phyloP scores from a whole-genome alignment of 2,113 vertebrate genomes.

The Halcyon senegalensis region DNA sequence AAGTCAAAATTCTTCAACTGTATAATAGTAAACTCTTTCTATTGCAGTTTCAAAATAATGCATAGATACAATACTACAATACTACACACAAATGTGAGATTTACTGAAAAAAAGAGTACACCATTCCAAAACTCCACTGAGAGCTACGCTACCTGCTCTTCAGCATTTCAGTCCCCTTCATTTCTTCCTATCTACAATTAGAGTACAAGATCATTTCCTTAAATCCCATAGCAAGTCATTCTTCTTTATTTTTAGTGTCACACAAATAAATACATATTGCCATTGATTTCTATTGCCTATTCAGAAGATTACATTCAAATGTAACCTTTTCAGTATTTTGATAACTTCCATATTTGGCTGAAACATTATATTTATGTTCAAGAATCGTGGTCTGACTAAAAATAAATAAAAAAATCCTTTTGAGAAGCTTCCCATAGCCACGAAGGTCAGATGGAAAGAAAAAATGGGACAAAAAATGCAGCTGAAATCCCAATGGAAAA shows the following conservation, averaged over 20 bases:
- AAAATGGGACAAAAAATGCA: background rate
- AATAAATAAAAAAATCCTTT: background rate
- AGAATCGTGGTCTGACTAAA: background rate
- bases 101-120: background rate
- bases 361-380: background rate
- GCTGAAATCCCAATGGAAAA: background rate
- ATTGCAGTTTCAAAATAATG: background rate
- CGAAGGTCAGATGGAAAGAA: background rate
- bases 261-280: background rate
- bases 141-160: background rate
- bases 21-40: background rate
- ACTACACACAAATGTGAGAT: background rate
- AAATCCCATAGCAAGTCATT: background rate
- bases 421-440: background rate
- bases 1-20: background rate
- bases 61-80: background rate
- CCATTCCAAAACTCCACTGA: background rate
- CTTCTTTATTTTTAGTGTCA: background rate
- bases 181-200: background rate
- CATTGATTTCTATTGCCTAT: background rate
- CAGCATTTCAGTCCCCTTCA: background rate
- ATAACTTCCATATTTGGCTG: background rate
- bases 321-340: background rate
- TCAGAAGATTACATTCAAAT: background rate
- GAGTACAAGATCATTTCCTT: background rate